Percentiles rank a stretch among this genome's conserved stretches.
These are phyloP conservation scores for Decapterus maruadsi DNA, from an alignment of 2,797 vertebrate species.

Conservation along the genomic window DNA sequence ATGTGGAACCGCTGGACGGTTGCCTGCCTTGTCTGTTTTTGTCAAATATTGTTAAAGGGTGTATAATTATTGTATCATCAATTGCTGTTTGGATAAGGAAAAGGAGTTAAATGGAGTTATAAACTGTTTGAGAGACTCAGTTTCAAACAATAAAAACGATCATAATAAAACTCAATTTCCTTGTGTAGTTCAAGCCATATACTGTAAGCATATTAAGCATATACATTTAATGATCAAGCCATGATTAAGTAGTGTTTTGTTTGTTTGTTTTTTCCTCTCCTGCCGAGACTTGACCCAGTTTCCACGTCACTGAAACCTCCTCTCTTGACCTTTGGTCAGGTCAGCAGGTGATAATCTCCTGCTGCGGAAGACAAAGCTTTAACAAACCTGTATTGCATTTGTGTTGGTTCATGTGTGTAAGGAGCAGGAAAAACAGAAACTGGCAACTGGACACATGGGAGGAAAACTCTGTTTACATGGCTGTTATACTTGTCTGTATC, in stretches of 20 bases:
- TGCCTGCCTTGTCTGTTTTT: neutral
- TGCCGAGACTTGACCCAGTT: slow-evolving; percentile 68
- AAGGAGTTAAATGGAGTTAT: no score
- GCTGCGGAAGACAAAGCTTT: slow-evolving; percentile 8
- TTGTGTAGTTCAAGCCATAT: neutral
- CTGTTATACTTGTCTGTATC: neutral
- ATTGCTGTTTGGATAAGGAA: neutral
- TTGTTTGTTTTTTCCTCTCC: slow-evolving; percentile 1
- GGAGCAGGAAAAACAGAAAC: neutral
- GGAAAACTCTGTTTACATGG: neutral
- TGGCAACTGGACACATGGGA: neutral
- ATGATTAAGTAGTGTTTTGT: neutral
- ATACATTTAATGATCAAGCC: neutral
- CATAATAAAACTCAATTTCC: neutral
- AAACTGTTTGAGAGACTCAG: neutral
- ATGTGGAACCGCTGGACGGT: neutral
- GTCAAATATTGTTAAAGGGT: neutral
- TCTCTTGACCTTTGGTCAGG: slow-evolving; percentile 54
- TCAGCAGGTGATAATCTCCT: slow-evolving; percentile 62
- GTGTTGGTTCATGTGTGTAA: neutral
- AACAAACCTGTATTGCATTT: neutral
- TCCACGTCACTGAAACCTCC: slow-evolving; percentile 44
- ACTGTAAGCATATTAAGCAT: neutral
- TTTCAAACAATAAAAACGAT: neutral
- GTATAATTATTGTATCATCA: neutral